Evolutionary conservation across 2,888 invertebrate species (phyloP).

Genomic region (Lasioglossum oenotherae): DNA sequence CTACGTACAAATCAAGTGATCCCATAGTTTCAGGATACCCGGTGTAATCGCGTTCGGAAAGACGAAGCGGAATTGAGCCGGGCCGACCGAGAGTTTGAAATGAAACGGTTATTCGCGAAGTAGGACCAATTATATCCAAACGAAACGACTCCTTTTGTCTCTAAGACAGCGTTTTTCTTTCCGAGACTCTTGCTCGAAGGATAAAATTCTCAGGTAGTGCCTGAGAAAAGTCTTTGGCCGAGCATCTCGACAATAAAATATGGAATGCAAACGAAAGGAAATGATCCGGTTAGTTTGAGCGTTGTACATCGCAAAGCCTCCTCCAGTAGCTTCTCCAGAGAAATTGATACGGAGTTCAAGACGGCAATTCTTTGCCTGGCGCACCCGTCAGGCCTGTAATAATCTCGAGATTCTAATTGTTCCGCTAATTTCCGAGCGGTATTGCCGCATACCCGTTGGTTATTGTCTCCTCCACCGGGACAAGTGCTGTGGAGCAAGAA

Average conservation of each 20-base stretch:
- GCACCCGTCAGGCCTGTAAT: neutral
- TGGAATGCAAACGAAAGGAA: conserved; percentile 36
- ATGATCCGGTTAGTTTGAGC: conserved; percentile 6
- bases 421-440: conserved; percentile 8
- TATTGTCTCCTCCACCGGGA: neutral
- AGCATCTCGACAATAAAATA: conserved; percentile 36
- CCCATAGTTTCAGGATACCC: neutral
- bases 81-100: neutral
- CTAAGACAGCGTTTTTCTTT: conserved; percentile 23
- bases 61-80: conserved; percentile 1
- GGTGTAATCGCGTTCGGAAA: too few relatives aligned
- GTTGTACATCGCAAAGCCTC: neutral
- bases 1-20: neutral
- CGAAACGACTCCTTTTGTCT: conserved; percentile 1
- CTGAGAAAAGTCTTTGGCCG: neutral
- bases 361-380: neutral
- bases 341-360: conserved; percentile 28
- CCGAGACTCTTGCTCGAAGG: neutral
- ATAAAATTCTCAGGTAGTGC: conserved; percentile 35
- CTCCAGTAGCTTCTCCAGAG: neutral
- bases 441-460: conserved; percentile 13
- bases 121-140: conserved; percentile 44
- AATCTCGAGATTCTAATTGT: conserved; percentile 37
- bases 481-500: neutral
- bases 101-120: neutral